Evolutionary conservation across 2,888 invertebrate species (phyloP), one percentile per base, ranked within the genome.

Genomic region (Bellardia pandia): DNA sequence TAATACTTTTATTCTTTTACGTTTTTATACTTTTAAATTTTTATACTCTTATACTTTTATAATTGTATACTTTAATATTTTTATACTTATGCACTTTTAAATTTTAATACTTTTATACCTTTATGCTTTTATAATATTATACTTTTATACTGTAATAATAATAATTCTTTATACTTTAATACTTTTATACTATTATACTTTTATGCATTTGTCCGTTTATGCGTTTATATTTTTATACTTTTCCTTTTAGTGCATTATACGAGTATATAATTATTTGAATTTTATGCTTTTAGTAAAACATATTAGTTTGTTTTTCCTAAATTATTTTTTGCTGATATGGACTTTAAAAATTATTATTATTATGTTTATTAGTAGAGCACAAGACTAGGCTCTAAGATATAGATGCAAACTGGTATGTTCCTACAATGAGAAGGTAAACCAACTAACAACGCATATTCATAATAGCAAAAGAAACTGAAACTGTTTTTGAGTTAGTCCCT

Each of bases 271-370:
- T 30, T 68, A 8, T 48, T 68, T 68, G 30, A 14, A 30, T n/a
- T 33, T n/a, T 48, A 33, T 33, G 33, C 11, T n/a, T 45, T 60
- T n/a, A 58, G 23, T 42, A 30, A n/a, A 60, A 74, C 60, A 74
- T n/a, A 45, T 74, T 60, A 4, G 30, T 60, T 42, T 4, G 4
- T 37, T 53, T 23, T 72, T 58, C 33, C 40, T 8, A 40, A 37
- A n/a, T 33, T 33, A 33, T 68, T n/a, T 51, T 30, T 69, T 33
- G 3, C 14, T 74, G 45, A 75, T 62, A 45, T 75, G 75, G 11
- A 16, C 1, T 71, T 62, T 33, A 62, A 75, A 48, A 62, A 83
- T 75, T 82, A 82, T 76, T 77, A 77, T 77, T 77, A 77, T 77
- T 48, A 78, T 78, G 42, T 72, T 45, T 71, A 40, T 69, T 66